Evolutionary conservation across 2,113 vertebrate species (phyloP).

Genomic region (human): DNA sequence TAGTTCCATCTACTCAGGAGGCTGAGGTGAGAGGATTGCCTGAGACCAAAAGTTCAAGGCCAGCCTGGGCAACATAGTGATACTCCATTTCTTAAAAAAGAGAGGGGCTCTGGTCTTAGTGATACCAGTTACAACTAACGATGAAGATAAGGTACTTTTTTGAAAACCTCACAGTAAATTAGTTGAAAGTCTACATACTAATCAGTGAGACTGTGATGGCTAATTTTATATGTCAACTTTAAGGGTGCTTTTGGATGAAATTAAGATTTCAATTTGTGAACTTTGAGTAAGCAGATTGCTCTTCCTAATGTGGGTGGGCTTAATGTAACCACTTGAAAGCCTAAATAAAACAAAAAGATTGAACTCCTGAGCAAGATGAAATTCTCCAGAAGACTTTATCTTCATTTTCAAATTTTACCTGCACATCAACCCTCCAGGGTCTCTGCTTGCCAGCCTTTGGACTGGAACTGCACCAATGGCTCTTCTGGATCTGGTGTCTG

Average conservation of each 20-base stretch:
- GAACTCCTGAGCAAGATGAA: neutral
- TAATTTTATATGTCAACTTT: constrained; percentile 3
- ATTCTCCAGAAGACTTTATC: neutral
- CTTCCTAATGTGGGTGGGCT: neutral
- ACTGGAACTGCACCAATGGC: neutral
- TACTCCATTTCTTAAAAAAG: too few relatives aligned
- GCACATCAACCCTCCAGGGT: neutral
- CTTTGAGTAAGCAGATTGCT: neutral
- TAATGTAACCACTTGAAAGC: neutral
- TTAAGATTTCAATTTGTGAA: neutral
- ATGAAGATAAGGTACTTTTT: neutral
- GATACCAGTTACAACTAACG: neutral
- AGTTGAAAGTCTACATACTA: neutral
- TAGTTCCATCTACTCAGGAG: too few relatives aligned
- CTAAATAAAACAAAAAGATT: neutral
- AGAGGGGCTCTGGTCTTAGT: neutral
- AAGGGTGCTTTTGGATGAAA: neutral
- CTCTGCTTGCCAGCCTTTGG: neutral
- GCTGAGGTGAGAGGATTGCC: too few relatives aligned
- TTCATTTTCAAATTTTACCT: neutral
- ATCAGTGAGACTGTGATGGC: neutral
- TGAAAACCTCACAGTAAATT: neutral
- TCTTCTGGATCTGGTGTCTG: neutral
- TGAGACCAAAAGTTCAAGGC: too few relatives aligned
- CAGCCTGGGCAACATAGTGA: too few relatives aligned